Base-by-base conservation (phyloP, 2,888 invertebrate species). In the Andrena fulva region DNA sequence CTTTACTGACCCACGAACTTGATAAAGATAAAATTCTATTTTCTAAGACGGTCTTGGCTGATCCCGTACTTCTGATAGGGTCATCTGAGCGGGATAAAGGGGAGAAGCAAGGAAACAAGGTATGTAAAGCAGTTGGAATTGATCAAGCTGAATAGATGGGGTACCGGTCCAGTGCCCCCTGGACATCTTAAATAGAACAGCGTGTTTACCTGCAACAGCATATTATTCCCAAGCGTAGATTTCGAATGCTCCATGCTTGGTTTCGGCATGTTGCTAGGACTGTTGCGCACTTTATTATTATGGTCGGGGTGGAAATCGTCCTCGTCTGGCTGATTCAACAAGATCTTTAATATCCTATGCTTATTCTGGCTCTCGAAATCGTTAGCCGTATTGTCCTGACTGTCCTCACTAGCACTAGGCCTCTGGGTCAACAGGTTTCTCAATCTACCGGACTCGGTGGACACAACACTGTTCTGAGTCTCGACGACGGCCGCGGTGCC, bases 271-370 rank as follows among this genome's bases (percentile, higher is more conserved):
- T 78, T 85, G 69, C 79, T 85, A 70, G 94, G 93, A 80, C 92
- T 88, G 88, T 95, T 91, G 77, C 95, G 91, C 92, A 95, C 89
- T 89, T 94, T 94, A 82, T 93, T 92, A 86, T 91, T 94, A 78
- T 95, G 94, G 80, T 94, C 94, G 72, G 92, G 94, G 93, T 94
- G 94, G 80, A 94, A 95, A 67, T 95, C 96, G 70, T 96, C 96
- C 64, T 95, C 95, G 88, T 97, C 96, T 74, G 95, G 96, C 91
- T 96, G 96, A 91, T 96, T 96, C 85, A 97, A 94, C 91, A 97
- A 93, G 80, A 95, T 95, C 90, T 95, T 96, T 85, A 96, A 92
- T 92, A 96, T 96, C 89, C 94, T 94, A 87, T 95, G 93, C 85
- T 95, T 94, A 85, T 95, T 95, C 80, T 94, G 94, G 76, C 91